phyloP scores from a whole-genome alignment of 2,113 vertebrate genomes.

The Turdus rufiventris region DNA sequence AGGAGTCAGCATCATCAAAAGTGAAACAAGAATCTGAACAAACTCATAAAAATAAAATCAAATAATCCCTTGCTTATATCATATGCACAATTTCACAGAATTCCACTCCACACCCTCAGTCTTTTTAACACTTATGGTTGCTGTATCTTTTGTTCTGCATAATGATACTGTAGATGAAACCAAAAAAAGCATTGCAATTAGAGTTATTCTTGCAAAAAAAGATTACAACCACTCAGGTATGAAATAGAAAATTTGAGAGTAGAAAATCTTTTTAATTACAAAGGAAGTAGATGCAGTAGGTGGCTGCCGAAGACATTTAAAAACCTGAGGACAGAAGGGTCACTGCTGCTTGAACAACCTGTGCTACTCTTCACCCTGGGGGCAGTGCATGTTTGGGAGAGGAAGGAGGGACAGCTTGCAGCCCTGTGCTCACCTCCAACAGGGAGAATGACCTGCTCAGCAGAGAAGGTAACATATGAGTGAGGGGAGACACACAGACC shows the following conservation, averaged over 20 bases:
- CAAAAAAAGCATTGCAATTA: conserved; percentile 4
- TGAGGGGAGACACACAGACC: not conserved
- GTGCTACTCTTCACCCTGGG: not conserved
- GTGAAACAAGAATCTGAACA: not conserved
- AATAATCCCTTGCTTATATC: not conserved
- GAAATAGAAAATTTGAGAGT: not conserved
- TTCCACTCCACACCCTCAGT: not conserved
- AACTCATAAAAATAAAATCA: not conserved
- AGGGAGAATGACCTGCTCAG: no score
- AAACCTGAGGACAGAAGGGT: not conserved
- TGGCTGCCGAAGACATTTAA: not conserved
- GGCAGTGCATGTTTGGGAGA: not conserved
- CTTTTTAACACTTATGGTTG: not conserved
- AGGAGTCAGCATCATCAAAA: not conserved
- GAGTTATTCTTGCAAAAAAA: not conserved
- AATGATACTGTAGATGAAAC: not conserved
- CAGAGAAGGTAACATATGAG: not conserved
- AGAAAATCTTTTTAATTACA: not conserved
- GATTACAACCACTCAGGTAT: not conserved
- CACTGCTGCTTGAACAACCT: not conserved
- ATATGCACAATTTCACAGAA: not conserved
- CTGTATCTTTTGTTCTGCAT: not conserved
- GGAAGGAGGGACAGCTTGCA: not conserved
- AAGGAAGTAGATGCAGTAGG: not conserved
- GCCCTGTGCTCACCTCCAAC: not conserved